Base-by-base conservation (phyloP, 1,140 invertebrate species). In the Pogonomyrmex californicus region DNA sequence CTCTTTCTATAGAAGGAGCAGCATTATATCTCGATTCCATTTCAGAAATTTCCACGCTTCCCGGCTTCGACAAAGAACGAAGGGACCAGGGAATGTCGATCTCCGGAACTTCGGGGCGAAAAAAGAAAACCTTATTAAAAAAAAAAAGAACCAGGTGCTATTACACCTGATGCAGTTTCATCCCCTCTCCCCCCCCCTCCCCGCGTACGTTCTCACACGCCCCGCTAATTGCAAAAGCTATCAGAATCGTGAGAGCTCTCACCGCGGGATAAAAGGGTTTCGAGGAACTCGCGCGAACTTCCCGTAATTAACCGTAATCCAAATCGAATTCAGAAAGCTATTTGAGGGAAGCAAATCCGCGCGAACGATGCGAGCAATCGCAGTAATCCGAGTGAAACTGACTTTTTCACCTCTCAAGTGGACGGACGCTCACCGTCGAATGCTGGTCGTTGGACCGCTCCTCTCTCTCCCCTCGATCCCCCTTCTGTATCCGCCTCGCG, bases 321-420 rank as follows among this genome's bases (percentile, higher is more conserved):
- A 63, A 56, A 54, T 33, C n/a, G 1, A 33, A 47, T 77, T 62
- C 4, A 36, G n/a, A 56, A 51, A 47, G 17, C 68, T 17, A 12
- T 47, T 78, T 1, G 3, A 36, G n/a, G 47, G 3, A 36, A 33
- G 47, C n/a, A 68, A 41, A 54, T 44, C 36, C 47, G 7, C 4
- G 63, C 63, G 33, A 81, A 73, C 68, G 54, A 75, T 75, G 54
- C 68, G 66, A 73, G 66, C 12, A 70, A 81, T 81, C 47, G 23
- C n/a, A n/a, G n/a, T 70, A n/a, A 54, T 70, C 49, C 44, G 44
- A 41, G 33, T 78, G 38, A 5, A 68, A 12, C 23, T 23, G 38
- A 62, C 38, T 62, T 38, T 33, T 76, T 38, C 38, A 33, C 49
- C 36, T 68, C 47, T 36, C 6, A n/a, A 49, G 54, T 62, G 17